A percentile compares a stretch with the other conserved stretches of the same genome.
phyloP scores from a whole-genome alignment of 2,113 vertebrate genomes.

The Engraulis encrasicolus region DNA sequence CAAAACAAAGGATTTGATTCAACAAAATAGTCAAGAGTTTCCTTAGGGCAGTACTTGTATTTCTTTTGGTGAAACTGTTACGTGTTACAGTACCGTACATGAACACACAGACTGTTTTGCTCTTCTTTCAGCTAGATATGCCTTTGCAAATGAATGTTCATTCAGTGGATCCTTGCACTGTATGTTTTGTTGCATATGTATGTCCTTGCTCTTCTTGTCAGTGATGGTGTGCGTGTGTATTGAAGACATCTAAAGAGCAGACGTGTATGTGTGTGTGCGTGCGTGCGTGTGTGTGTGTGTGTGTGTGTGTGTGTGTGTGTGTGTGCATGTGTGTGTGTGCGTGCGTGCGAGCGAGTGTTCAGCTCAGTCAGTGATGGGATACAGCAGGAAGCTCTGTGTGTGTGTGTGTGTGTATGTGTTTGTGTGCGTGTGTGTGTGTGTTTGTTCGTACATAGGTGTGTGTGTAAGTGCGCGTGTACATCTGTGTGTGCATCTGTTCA shows the following conservation, averaged over 20 bases:
- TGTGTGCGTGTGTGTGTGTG: not conserved
- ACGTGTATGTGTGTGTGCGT: not conserved
- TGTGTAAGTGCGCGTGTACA: not conserved
- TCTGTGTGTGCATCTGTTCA: not conserved
- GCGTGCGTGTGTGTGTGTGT: not conserved
- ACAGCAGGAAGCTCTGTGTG: conserved; percentile 72
- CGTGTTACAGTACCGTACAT: no score
- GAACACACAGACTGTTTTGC: no score
- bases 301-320: not conserved
- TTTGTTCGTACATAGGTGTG: no score
- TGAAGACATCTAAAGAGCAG: no score
- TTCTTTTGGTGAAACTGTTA: no score
- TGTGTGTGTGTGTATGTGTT: not conserved
- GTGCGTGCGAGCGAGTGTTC: not conserved
- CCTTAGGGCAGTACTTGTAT: no score
- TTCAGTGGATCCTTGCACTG: not conserved
- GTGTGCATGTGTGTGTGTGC: not conserved
- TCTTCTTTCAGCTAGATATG: no score
- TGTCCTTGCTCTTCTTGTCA: no score
- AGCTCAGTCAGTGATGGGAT: conserved; percentile 41
- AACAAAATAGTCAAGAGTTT: no score
- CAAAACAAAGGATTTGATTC: no score
- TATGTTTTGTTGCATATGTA: no score
- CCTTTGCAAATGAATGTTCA: not conserved
- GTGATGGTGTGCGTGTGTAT: no score